These are phyloP conservation scores for Synanthedon tipuliformis DNA, from an alignment of 2,888 invertebrate species.

Conservation along the genomic window DNA sequence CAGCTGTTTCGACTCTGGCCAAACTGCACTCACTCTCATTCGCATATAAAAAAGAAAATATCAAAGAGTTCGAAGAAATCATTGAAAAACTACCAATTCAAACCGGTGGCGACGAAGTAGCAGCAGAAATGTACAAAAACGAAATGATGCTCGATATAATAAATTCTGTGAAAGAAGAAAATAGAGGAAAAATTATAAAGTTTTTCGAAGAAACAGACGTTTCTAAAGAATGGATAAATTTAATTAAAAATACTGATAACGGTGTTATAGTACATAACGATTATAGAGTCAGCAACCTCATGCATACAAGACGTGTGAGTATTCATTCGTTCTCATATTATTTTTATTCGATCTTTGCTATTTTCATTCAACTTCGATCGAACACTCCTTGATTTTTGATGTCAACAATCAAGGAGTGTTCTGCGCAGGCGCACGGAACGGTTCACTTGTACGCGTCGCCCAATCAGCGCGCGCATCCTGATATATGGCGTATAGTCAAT, in stretches of 20 bases:
- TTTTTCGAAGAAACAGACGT: not conserved
- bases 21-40: constrained; percentile 34
- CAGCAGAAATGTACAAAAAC: not conserved
- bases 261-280: constrained; percentile 1
- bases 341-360: too few species aligned
- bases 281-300: constrained; percentile 2
- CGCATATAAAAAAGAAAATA: constrained; percentile 22
- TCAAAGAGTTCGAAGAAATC: constrained; percentile 16
- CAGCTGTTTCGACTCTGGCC: constrained; percentile 21
- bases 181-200: not conserved
- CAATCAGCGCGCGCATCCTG: too few species aligned
- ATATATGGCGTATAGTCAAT: too few species aligned
- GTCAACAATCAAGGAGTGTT: too few species aligned
- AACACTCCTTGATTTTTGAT: too few species aligned
- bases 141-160: not conserved
- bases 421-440: too few species aligned
- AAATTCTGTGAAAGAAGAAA: not conserved
- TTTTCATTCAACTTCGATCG: too few species aligned
- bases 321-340: too few species aligned
- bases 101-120: not conserved
- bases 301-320: constrained; percentile 1
- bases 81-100: not conserved
- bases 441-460: too few species aligned
- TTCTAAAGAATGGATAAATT: not conserved
- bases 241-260: not conserved